A percentile compares a stretch with the other conserved stretches of the same genome.
Evolutionary conservation across 1,140 invertebrate species (phyloP).

Genomic region (Nebria ingens): DNA sequence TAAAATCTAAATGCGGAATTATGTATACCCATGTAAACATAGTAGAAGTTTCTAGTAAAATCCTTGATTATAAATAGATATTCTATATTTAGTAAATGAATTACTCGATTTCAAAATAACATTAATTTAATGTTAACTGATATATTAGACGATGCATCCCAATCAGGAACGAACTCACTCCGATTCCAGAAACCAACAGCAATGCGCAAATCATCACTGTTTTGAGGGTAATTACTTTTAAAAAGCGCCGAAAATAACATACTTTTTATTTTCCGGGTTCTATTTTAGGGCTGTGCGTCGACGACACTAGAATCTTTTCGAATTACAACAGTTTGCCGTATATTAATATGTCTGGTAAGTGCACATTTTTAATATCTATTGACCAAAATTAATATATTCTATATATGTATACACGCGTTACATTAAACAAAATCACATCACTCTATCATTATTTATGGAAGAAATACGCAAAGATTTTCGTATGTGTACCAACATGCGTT

Average conservation of each 20-base stretch:
- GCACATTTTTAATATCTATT: background rate
- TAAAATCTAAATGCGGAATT: conserved; percentile 17
- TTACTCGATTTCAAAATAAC: conserved; percentile 6
- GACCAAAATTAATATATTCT: too few species aligned
- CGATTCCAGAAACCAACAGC: background rate
- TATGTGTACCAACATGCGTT: too few species aligned
- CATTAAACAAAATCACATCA: too few species aligned
- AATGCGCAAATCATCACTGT: background rate
- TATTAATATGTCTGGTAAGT: background rate
- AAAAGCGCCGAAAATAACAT: background rate
- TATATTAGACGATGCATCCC: conserved; percentile 1
- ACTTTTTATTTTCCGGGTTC: background rate
- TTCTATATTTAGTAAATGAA: conserved; percentile 10
- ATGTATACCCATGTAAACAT: conserved; percentile 14
- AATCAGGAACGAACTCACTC: background rate
- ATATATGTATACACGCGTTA: too few species aligned
- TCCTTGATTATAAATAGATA: conserved; percentile 5
- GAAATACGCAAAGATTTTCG: too few species aligned
- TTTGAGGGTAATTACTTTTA: background rate
- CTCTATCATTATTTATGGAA: too few species aligned
- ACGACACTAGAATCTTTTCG: background rate
- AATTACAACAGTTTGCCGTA: conserved; percentile 1
- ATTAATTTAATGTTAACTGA: background rate
- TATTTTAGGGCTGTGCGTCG: background rate
- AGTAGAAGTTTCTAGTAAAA: background rate